Evolutionary conservation across 2,888 invertebrate species (phyloP).

Genomic region (Calameuta idolon): DNA sequence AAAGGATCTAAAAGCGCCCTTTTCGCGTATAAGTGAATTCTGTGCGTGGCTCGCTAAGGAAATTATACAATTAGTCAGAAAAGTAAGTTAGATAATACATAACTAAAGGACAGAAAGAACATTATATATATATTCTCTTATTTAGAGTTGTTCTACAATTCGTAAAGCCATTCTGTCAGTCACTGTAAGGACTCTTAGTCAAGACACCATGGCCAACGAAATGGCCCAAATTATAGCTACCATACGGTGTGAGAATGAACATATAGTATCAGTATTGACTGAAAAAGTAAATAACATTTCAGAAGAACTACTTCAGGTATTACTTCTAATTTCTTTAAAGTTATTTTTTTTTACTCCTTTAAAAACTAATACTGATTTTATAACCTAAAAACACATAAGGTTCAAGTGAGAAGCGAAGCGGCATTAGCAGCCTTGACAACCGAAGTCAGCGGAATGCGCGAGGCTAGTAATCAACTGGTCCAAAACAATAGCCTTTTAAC

Average conservation of each 20-base stretch:
- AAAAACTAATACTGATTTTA: background rate
- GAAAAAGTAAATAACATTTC: constrained; percentile 42
- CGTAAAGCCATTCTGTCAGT: constrained; percentile 21
- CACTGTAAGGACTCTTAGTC: constrained; percentile 10
- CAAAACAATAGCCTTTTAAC: constrained; percentile 42
- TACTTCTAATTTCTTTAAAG: background rate
- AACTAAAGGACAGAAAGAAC: background rate
- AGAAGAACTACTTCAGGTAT: constrained; percentile 45
- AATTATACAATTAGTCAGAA: constrained; percentile 36
- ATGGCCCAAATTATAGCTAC: constrained; percentile 26
- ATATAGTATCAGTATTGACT: constrained; percentile 30
- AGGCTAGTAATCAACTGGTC: constrained; percentile 35
- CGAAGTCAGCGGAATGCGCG: constrained; percentile 43
- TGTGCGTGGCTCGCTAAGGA: constrained; percentile 46
- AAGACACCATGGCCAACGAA: constrained; percentile 21
- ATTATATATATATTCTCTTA: background rate
- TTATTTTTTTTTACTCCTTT: too few relatives aligned
- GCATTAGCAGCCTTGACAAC: constrained; percentile 35
- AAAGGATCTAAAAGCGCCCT: constrained; percentile 6
- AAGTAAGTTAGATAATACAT: constrained; percentile 30
- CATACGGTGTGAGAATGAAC: constrained; percentile 43
- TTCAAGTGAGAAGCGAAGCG: constrained; percentile 37
- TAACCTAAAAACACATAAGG: constrained; percentile 28
- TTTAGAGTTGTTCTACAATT: constrained; percentile 33
- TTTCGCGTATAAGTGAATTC: constrained; percentile 26